Base-by-base conservation (phyloP, 2,888 invertebrate species). In the Xestia ashworthii region DNA sequence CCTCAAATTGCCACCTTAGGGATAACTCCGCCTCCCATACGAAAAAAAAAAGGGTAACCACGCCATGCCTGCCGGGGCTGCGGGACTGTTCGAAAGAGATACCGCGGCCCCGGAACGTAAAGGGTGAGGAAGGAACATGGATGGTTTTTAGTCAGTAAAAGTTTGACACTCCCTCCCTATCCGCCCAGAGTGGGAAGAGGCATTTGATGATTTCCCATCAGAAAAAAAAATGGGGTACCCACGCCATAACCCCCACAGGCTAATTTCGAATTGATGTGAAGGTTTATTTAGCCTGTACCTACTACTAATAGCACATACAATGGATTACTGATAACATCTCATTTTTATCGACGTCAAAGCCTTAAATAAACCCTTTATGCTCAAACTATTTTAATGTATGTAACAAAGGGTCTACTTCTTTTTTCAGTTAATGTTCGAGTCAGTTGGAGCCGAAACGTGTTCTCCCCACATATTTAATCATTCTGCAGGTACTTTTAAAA, bases 371-470 rank as follows among this genome's bases (percentile, higher is more conserved):
- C 75, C 50, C 69, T 60, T 41, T 32, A 32, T 44, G 58, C 11
- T 48, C 19, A 58, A 53, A 32, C 32, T 38, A 70, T 66, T 72
- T 69, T 62, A 22, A 74, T 69, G 41, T 12, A 69, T 76, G 22
- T 76, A 75, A 81, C 41, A 64, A 76, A 53, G 32, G 64, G 1
- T 44, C 50, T 74, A 87, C 80, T 87, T 85, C 85, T 85, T 87
- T 74, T 95, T 95, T 78, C 94, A 95, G 95, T 95, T 95, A 92
- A 95, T 95, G 95, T 93, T 94, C 89, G 94, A 93, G 86, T 89
- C 92, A 86, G 91, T 89, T 86, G 89, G 92, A 71, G 89, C 91
- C 80, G 92, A 91, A 86, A 89, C 93, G 86, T 88, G 90, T 86
- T 69, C 90, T 68, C 74, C 90, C 76, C 83, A 86, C 71, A 88